Conservation (phyloP, 2,888 invertebrate genomes). For the Rhagonycha lutea region DNA sequence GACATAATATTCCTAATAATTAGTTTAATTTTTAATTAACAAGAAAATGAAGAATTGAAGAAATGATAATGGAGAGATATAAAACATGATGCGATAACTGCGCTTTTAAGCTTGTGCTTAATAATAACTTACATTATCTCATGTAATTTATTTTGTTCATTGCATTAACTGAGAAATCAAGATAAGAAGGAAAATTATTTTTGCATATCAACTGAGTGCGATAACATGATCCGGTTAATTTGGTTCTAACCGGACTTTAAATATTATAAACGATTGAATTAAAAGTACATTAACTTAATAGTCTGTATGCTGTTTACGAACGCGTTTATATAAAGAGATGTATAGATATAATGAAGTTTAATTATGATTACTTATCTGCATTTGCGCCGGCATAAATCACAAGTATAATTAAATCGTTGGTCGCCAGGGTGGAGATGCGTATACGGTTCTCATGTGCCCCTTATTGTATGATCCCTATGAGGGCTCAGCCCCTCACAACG, state of each 20-base stretch:
- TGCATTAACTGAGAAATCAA: slow-evolving; percentile 3
- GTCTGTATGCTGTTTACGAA: slow-evolving; percentile 42
- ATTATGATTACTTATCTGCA: slow-evolving; percentile 50
- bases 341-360: slow-evolving; percentile 48
- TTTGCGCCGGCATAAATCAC: slow-evolving; percentile 49
- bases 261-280: slow-evolving; percentile 42
- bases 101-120: neutral
- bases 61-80: neutral
- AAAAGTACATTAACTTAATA: slow-evolving; percentile 44
- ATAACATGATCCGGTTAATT: slow-evolving; percentile 46
- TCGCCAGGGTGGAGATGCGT: slow-evolving; percentile 43
- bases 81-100: neutral
- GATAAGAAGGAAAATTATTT: slow-evolving; percentile 3
- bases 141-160: neutral
- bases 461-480: slow-evolving; percentile 46
- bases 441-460: slow-evolving; percentile 46
- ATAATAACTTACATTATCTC: neutral
- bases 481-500: slow-evolving; percentile 39
- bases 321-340: slow-evolving; percentile 46
- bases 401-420: slow-evolving; percentile 50
- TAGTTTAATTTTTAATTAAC: neutral
- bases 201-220: slow-evolving; percentile 38
- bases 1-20: neutral
- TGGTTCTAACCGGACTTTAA: slow-evolving; percentile 26
- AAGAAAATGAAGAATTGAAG: neutral